Evolutionary conservation across 92 coral and sea anemone genomes (phyloP).

Genomic region (Pocillopora grandis): DNA sequence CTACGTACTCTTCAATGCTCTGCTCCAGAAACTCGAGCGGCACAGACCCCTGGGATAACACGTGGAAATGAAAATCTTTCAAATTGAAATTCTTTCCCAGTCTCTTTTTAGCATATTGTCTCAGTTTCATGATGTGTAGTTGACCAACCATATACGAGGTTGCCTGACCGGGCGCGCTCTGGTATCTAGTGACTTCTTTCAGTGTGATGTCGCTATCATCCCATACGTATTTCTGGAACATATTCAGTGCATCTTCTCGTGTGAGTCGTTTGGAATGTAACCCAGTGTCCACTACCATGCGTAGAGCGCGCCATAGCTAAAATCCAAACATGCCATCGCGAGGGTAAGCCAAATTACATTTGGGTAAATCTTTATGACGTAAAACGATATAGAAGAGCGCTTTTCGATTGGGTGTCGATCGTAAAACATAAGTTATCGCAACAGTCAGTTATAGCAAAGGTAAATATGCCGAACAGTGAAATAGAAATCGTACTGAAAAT

Average conservation of each 20-base stretch:
- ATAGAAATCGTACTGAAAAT: no score
- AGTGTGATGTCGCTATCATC: slow-evolving; percentile 69
- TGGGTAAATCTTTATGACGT: background rate
- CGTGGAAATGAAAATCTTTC: slow-evolving; percentile 89
- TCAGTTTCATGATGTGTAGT: slow-evolving; percentile 70
- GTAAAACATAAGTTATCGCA: no score
- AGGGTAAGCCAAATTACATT: no score
- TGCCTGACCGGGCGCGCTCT: slow-evolving; percentile 92
- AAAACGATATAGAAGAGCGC: no score
- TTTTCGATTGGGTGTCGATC: no score
- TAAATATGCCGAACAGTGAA: no score
- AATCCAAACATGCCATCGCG: no score
- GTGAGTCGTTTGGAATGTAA: slow-evolving; percentile 71
- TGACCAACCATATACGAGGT: slow-evolving; percentile 93
- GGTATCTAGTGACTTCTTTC: slow-evolving; percentile 94
- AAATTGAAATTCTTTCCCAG: slow-evolving; percentile 67
- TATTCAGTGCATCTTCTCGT: slow-evolving; percentile 58
- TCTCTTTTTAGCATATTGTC: slow-evolving; percentile 59
- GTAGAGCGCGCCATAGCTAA: slow-evolving; percentile 94
- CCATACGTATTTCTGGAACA: slow-evolving; percentile 81
- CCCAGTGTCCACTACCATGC: slow-evolving; percentile 90
- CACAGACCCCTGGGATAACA: slow-evolving; percentile 82
- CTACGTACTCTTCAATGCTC: slow-evolving; percentile 77
- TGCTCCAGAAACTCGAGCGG: slow-evolving; percentile 80
- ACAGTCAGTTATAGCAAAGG: no score